Conservation (phyloP, 2,113 vertebrate genomes). For the Peromyscus leucopus region DNA sequence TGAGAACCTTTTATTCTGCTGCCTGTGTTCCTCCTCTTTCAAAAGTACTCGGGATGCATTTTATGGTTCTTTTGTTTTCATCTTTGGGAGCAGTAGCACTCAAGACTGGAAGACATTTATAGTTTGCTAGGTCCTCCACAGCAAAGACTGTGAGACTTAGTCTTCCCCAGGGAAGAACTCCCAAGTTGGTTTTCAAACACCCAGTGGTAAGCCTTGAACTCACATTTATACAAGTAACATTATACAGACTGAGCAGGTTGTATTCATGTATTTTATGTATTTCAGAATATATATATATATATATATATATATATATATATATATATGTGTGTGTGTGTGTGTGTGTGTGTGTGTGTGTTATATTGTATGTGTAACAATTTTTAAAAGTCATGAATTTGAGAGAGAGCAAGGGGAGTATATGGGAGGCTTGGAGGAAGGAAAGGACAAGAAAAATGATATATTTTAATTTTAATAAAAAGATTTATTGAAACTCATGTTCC, state of each 20-base stretch:
- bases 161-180: neutral
- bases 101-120: neutral
- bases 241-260: neutral
- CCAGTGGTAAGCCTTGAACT: neutral
- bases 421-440: no score
- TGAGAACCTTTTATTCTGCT: neutral
- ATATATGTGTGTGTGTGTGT: neutral
- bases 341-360: neutral
- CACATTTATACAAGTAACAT: neutral
- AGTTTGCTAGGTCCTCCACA: neutral
- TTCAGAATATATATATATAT: neutral
- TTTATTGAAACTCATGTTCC: neutral
- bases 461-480: neutral
- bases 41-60: neutral
- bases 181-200: neutral
- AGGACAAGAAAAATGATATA: neutral
- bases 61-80: conserved; percentile 29
- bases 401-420: neutral
- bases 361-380: neutral
- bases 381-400: neutral
- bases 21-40: neutral
- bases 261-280: neutral
- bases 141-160: neutral
- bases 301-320: neutral
- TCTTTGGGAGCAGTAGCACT: neutral